phyloP scores from a whole-genome alignment of 2,113 vertebrate species.

The Lagopus muta region DNA sequence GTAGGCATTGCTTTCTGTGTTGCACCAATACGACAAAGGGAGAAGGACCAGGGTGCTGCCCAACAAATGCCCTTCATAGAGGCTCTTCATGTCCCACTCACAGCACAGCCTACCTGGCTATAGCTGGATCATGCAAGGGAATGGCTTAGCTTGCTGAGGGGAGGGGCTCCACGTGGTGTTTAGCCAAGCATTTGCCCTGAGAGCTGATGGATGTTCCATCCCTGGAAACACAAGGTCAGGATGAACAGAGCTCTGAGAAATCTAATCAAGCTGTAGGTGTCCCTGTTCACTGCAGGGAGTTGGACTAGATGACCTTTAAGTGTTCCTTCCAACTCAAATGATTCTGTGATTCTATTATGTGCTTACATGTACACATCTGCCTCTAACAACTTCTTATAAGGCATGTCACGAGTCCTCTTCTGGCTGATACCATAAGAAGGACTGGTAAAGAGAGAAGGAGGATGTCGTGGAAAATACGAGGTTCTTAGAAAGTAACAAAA shows the following conservation, averaged over 20 bases:
- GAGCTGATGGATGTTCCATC: no score
- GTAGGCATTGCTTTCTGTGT: not conserved
- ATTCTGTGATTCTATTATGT: no score
- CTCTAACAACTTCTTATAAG: not conserved
- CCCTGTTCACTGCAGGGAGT: no score
- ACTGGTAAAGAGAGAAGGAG: not conserved
- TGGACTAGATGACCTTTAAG: no score
- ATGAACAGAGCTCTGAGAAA: no score
- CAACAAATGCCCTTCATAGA: not conserved
- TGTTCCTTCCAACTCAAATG: no score
- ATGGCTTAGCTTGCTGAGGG: not conserved
- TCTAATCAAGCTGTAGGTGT: no score
- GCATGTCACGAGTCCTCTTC: not conserved
- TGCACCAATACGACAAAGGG: not conserved
- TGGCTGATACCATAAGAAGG: not conserved
- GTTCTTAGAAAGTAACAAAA: not conserved
- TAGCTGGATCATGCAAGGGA: fast-evolving
- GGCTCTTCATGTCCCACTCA: not conserved
- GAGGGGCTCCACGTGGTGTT: not conserved
- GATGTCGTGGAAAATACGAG: not conserved
- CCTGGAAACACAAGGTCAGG: no score
- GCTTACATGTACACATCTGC: not conserved
- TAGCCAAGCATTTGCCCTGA: not conserved
- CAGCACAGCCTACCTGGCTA: not conserved
- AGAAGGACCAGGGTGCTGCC: not conserved